A percentile compares a stretch with the other conserved stretches of the same genome.
Conservation (phyloP, 2,113 vertebrate genomes). For the Ranitomeya variabilis region DNA sequence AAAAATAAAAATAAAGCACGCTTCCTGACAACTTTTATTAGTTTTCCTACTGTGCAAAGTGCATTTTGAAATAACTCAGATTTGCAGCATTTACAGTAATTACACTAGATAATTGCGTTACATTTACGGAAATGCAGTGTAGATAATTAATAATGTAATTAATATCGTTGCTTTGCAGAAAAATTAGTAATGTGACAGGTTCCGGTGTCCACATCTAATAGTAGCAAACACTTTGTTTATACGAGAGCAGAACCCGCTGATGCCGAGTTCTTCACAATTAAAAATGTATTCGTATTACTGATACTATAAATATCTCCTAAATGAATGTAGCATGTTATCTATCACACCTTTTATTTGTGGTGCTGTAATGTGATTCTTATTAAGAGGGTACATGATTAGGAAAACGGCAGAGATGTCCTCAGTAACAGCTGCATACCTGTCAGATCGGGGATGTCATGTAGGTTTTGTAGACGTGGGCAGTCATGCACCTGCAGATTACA, state of each 20-base stretch:
- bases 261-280: slow-evolving; percentile 21
- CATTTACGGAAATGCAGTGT: slow-evolving; percentile 34
- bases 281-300: background rate
- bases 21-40: slow-evolving; percentile 35
- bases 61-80: slow-evolving; percentile 21
- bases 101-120: slow-evolving; percentile 51
- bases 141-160: slow-evolving; percentile 54
- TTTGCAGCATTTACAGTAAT: slow-evolving; percentile 50
- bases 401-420: background rate
- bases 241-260: background rate
- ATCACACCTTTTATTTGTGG: background rate
- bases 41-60: slow-evolving; percentile 37
- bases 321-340: background rate
- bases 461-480: slow-evolving; percentile 20
- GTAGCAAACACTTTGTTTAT: slow-evolving; percentile 29
- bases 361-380: background rate
- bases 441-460: slow-evolving; percentile 14
- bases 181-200: slow-evolving; percentile 25
- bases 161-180: slow-evolving; percentile 29
- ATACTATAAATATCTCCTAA: slow-evolving; percentile 15
- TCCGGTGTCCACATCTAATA: background rate
- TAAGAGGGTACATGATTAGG: background rate
- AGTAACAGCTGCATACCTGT: slow-evolving; percentile 17
- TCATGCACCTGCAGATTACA: slow-evolving; percentile 26
- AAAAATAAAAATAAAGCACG: slow-evolving; percentile 30